phyloP scores from a whole-genome alignment of 2,888 invertebrate species.

The Ditylenchus weischeri region DNA sequence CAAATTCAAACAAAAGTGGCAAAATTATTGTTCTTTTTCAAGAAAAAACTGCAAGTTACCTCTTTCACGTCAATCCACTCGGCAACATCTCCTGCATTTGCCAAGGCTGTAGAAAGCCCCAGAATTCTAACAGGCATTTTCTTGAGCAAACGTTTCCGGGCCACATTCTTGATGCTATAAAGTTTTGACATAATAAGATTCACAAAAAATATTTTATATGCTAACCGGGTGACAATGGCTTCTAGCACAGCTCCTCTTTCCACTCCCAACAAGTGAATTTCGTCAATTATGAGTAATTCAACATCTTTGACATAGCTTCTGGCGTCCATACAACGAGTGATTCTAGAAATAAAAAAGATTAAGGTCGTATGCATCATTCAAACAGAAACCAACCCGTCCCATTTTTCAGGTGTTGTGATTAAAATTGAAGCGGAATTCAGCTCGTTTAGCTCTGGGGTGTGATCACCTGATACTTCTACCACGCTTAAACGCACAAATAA shows the following conservation, averaged over 20 bases:
- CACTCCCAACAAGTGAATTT: conserved; percentile 83
- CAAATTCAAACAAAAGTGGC: no score
- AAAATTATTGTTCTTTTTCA: no score
- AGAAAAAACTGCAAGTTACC: conserved; percentile 21
- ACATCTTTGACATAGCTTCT: conserved; percentile 76
- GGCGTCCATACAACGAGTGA: conserved; percentile 84
- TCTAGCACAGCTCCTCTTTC: conserved; percentile 73
- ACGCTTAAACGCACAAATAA: conserved; percentile 63
- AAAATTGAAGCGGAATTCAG: conserved; percentile 84
- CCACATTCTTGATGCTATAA: conserved; percentile 49
- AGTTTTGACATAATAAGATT: not conserved
- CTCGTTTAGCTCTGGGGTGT: conserved; percentile 79
- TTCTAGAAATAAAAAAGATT: conserved; percentile 56
- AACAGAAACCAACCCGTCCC: conserved; percentile 74
- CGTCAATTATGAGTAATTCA: conserved; percentile 76
- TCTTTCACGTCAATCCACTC: conserved; percentile 83
- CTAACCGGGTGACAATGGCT: conserved; percentile 84
- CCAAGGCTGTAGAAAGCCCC: conserved; percentile 92
- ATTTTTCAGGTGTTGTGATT: conserved; percentile 98
- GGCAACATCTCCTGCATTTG: conserved; percentile 92
- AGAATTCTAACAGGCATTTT: conserved; percentile 74
- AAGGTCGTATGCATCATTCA: no score
- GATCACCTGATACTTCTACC: conserved; percentile 91
- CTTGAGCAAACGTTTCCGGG: conserved; percentile 40
- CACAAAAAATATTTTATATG: not conserved